These are phyloP conservation scores for Nycticorax nycticorax DNA, from an alignment of 2,113 vertebrate genomes.

Conservation along the genomic window DNA sequence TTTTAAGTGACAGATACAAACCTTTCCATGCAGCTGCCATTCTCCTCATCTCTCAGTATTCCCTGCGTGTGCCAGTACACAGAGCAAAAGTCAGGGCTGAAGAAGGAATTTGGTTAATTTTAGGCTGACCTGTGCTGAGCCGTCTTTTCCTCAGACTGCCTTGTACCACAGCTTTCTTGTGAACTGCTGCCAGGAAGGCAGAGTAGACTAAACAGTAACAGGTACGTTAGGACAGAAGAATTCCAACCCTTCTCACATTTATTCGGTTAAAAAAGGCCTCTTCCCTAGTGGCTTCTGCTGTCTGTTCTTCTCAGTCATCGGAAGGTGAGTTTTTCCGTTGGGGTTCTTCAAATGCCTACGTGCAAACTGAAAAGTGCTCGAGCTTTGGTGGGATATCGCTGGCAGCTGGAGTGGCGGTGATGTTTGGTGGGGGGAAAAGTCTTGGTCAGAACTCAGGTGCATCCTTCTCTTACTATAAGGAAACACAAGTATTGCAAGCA, in stretches of 20 bases:
- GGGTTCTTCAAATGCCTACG: conserved; percentile 55
- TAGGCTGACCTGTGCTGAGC: not conserved
- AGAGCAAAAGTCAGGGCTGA: not conserved
- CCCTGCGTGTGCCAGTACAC: not conserved
- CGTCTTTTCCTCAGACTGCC: not conserved
- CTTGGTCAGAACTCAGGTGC: conserved; percentile 35
- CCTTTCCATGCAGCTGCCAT: not conserved
- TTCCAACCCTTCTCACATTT: not conserved
- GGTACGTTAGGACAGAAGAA: not conserved
- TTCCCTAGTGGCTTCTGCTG: conserved; percentile 9
- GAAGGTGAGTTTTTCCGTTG: conserved; percentile 46
- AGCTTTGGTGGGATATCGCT: conserved; percentile 48
- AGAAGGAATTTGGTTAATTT: not conserved
- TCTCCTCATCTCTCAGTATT: not conserved
- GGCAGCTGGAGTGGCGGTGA: conserved; percentile 21
- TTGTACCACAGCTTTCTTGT: not conserved
- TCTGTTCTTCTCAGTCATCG: conserved; percentile 18
- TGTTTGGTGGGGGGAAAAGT: not conserved
- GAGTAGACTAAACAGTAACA: not conserved
- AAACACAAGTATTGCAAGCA: not conserved
- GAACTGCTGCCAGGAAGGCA: not conserved
- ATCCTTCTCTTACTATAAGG: conserved; percentile 1
- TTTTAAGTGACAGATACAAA: not conserved
- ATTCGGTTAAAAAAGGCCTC: not conserved
- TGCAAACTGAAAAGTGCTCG: conserved; percentile 32